Base-by-base conservation (phyloP, 2,888 invertebrate genomes). In the Drosophila putrida region DNA sequence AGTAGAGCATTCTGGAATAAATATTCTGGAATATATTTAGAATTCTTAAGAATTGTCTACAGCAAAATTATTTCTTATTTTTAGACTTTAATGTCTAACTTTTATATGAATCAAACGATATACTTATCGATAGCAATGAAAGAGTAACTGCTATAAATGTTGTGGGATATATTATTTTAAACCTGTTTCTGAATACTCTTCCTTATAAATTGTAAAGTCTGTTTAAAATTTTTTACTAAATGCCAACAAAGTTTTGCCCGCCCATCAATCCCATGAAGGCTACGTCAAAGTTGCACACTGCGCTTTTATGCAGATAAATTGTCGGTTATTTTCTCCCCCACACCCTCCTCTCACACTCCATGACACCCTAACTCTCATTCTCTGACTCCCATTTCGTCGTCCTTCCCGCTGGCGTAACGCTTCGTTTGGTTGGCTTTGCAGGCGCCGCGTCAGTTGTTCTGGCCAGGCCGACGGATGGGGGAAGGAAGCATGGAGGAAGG, bases 291-390 rank as follows among this genome's bases (percentile, higher is more conserved):
- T 89, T 84, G 84, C 87, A 87, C 82, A 83, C 82, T 84, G 89
- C 84, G 89, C 89, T 85, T 85, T 85, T 85, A 89, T 85, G 84
- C 89, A 85, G 84, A 85, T 85, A 85, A 85, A 89, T 85, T 85
- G 89, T 80, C 89, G 89, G 84, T 83, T 86, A 88, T 88, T 75
- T 86, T 58, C 80, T 44, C 51, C 15, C 25, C 27, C 10, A 5
- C 31, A 6, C 51, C 8, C 33, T 28, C 10, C 8, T n/a, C 6
- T 4, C 55, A 28, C 27, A 4, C 6, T n/a, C 43, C 2, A 13
- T 15, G 5, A 31, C 28, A 5, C 13, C 28, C 28, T 27, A 2
- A 10, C 10, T 11, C 41, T 11, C 43, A 8, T 2, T 25, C 4
- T 1, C 25, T 4, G 11, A n/a, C 10, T 41, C 20, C 27, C 15